Evolutionary conservation across 2,113 vertebrate species (phyloP), one percentile per base, ranked within the genome.

Genomic region (Centrocercus urophasianus): DNA sequence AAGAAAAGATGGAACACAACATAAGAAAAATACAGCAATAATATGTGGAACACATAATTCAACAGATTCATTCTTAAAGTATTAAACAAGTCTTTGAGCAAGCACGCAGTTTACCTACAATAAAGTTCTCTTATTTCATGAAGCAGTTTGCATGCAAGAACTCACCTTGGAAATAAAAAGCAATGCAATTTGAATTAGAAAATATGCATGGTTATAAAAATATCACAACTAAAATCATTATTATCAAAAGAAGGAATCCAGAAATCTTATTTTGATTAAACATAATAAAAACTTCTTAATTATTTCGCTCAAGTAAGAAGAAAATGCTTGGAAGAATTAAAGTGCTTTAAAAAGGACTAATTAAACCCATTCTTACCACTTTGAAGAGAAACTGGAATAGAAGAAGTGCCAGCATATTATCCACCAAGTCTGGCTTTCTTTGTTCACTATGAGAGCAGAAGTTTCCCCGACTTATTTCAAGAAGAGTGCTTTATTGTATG

Each of bases 301-400:
- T 76, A 54, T 42, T 83, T 92, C 52, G 60, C 10, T 50, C 11
- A 73, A 27, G 30, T n/a, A 57, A n/a, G 22, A 84, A 12, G 65
- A 93, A 74, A 88, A 60, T 10, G 10, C 24, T 66, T 74, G 22
- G 43, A 73, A 83, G 13, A 18, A 59, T 42, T 48, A 45, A 83
- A 78, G 10, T 54, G 36, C 19, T 34, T 83, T 50, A 60, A 57
- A 93, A 94, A 92, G 38, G 50, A 91, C 34, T 36, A 67, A 70
- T 52, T 80, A 90, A 95, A 66, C 43, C 3, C 32, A 79, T 61
- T 80, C 43, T 93, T 94, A 95, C 56, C 83, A 85, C 88, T 92
- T 83, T 88, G 60, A 87, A 95, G 91, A 28, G 11, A 93, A 94
- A 94, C 42, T 88, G 84, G 67, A 97, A 95, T 66, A 95, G 92